Evolutionary conservation across 2,113 vertebrate species (phyloP), one percentile per base, ranked within the genome.

Genomic region (Falcunculus frontatus): DNA sequence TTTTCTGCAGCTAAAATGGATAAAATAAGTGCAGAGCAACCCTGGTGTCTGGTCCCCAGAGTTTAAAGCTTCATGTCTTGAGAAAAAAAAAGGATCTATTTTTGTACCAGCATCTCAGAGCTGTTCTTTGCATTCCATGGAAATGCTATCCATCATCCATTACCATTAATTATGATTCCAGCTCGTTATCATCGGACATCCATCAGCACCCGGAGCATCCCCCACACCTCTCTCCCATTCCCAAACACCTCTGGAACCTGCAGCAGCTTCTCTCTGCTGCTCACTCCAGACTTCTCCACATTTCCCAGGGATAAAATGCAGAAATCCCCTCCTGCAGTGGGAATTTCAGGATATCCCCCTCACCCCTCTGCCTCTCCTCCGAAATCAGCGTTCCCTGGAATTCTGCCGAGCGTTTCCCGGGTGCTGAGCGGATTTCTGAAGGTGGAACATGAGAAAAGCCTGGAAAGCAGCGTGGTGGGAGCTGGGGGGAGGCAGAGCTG

Each of bases 231-330:
- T 37, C 72, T 14, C 10, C 70, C 23, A 7, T 35, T 64, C 82
- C 37, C 50, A 2, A 37, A 0, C 1, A 3, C 26, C 56, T 55
- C n/a, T 14, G 16, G 26, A 33, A 37, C 2, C 56, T 1, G 60
- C 68, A 32, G 81, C 56, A 60, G 56, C 84, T 50, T 29, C 53
- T 8, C 13, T 57, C 35, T 2, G 53, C 53, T 7, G 29, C 52
- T 32, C 30, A 3, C 16, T 1, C 13, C 6, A 52, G 63, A n/a
- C 7, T 2, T 42, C 62, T 23, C 42, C 37, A 5, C 55, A 8
- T 26, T 75, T 57, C 47, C 49, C 20, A 0, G 13, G 72, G 59
- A n/a, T 4, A 11, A 87, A 77, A 32, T 0, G 2, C 6, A 35
- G 16, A 29, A 57, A 88, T 16, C 11, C 26, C 22, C n/a, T 74